Evolutionary conservation across 2,113 vertebrate genomes (phyloP), one percentile per base, ranked within the genome.

Genomic region (Columba janthina): DNA sequence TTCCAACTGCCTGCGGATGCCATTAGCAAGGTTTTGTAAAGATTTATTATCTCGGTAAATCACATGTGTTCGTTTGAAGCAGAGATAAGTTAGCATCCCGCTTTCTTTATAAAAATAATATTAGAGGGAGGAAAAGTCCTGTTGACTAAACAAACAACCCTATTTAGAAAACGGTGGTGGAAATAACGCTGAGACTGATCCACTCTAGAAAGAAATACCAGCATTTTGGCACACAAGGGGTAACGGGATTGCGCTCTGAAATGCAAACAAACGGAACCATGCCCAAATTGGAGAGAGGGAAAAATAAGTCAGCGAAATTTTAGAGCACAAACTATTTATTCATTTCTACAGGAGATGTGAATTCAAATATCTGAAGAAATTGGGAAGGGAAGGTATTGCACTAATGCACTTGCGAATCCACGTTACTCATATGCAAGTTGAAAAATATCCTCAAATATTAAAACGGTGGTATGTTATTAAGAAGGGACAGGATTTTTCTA

Each of bases 1-100:
- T 95, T 95, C 85, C 79, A 89, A 73, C 64, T 65, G 96, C 84
- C 90, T 89, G 94, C 64, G 56, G 85, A 94, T 83, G 90, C 87
- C 89, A 88, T 93, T 96, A 87, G 70, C 60, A 81, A 88, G 62
- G 82, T 78, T 96, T 93, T 66, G 67, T 75, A 51, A 78, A 96
- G 90, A 94, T 90, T 92, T 96, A 94, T 95, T 95, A 67, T 93
- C 61, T 88, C 79, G 15, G 75, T 90, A 94, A 96, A 94, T 91
- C 86, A 87, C 60, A 53, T 11, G 38, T 15, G 71, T 78, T 94
- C 90, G 78, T 89, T 72, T 84, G 75, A 87, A 94, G 74, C 44
- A 22, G 34, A 79, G 62, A 94, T 72, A 65, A 90, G 82, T 90
- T 64, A 95, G 50, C 51, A 89, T 81, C 72, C 48, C 15, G 14